Conservation (phyloP, 2,797 vertebrate species). For the Linurgus olivaceus region DNA sequence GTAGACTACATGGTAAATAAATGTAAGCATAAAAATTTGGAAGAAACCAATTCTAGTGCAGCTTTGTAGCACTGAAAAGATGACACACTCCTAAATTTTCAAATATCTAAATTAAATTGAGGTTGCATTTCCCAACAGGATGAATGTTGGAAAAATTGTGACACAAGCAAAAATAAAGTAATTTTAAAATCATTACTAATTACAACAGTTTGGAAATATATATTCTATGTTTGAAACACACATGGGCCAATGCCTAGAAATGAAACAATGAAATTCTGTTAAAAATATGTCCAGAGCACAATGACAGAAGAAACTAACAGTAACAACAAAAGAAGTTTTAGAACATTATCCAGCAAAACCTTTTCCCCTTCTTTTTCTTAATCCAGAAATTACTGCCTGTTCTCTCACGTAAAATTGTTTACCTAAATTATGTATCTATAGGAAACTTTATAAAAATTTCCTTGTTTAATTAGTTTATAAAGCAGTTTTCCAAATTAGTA, state of each 20-base stretch:
- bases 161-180: neutral
- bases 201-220: neutral
- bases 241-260: neutral
- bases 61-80: neutral
- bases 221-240: neutral
- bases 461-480: neutral
- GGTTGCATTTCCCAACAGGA: neutral
- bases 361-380: neutral
- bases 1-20: neutral
- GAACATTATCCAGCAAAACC: neutral
- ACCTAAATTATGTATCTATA: neutral
- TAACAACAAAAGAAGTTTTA: slow-evolving; percentile 33
- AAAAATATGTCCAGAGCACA: neutral
- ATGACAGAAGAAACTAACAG: neutral
- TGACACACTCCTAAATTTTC: neutral
- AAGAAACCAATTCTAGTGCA: neutral
- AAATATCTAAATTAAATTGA: neutral
- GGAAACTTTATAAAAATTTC: neutral
- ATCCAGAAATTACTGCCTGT: neutral
- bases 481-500: neutral
- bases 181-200: neutral
- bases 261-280: neutral
- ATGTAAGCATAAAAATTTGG: neutral
- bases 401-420: neutral
- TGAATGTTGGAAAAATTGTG: neutral